Evolutionary conservation across 2,888 invertebrate species (phyloP).

Genomic region (Hirtodrosophila duncani): DNA sequence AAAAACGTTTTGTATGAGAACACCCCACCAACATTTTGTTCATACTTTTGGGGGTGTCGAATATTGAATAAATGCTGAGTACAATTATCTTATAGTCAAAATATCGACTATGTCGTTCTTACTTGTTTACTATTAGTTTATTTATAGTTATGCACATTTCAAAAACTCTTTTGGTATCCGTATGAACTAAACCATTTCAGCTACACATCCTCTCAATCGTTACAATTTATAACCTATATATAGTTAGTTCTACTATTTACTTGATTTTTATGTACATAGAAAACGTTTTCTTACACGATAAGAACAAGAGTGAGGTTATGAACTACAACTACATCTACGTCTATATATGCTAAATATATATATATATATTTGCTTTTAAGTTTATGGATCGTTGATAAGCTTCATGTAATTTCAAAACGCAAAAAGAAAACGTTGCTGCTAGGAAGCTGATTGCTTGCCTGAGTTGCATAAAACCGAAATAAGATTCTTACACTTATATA

Average conservation of each 20-base stretch:
- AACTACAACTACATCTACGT: constrained; percentile 35
- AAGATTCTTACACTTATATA: no score
- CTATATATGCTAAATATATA: constrained; percentile 15
- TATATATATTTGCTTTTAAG: constrained; percentile 14
- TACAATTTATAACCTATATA: constrained; percentile 34
- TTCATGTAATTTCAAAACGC: constrained; percentile 4
- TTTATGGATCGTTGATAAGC: constrained; percentile 30
- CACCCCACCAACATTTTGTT: no score
- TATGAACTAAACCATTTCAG: constrained; percentile 49
- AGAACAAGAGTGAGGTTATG: constrained; percentile 39
- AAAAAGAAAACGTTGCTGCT: constrained; percentile 15
- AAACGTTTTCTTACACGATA: constrained; percentile 52
- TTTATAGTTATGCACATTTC: no score
- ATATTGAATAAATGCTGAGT: no score
- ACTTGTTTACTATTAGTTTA: constrained; percentile 49
- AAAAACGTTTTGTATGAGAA: no score
- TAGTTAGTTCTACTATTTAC: constrained; percentile 22
- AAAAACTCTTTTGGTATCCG: constrained; percentile 46
- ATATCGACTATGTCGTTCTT: no score
- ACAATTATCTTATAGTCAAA: no score
- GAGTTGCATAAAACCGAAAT: constrained; percentile 20
- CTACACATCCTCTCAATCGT: constrained; percentile 43
- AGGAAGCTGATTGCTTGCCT: constrained; percentile 42
- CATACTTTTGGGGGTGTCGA: no score
- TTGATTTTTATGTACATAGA: constrained; percentile 48